Evolutionary conservation across 2,113 vertebrate species (phyloP).

Genomic region (Neogobius melanostomus): DNA sequence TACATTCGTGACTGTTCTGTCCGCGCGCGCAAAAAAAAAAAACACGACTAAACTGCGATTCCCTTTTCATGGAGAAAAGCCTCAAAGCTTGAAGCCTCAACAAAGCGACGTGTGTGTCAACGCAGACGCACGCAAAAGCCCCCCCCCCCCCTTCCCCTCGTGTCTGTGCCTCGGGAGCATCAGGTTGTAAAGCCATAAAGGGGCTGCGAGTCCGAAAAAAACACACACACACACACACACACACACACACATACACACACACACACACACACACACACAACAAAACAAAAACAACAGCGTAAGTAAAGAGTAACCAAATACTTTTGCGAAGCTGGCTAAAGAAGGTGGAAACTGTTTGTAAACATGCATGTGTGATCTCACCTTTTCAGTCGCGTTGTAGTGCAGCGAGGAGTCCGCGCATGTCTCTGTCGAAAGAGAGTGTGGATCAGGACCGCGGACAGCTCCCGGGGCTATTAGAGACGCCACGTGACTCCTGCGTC

Average conservation of each 20-base stretch:
- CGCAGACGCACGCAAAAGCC: background rate
- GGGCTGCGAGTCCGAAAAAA: background rate
- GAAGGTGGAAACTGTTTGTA: background rate
- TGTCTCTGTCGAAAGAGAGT: conserved; percentile 40
- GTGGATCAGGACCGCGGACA: conserved; percentile 77
- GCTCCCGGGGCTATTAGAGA: conserved; percentile 73
- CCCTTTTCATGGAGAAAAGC: no score
- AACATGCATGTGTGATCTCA: conserved; percentile 35
- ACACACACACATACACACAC: background rate
- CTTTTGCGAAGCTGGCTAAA: background rate
- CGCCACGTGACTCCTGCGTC: conserved; percentile 76
- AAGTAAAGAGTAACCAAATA: background rate
- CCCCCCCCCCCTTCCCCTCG: background rate
- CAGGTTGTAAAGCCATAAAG: conserved; percentile 69
- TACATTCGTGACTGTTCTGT: no score
- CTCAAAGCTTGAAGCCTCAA: background rate
- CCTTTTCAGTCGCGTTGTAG: conserved; percentile 59
- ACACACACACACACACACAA: background rate
- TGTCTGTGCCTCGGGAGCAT: conserved; percentile 61
- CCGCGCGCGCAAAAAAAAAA: background rate
- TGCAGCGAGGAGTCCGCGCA: conserved; percentile 50
- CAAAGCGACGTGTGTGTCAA: conserved; percentile 34
- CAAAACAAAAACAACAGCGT: background rate
- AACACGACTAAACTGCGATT: background rate
- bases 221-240: background rate